Base-by-base conservation (phyloP, 2,888 invertebrate species). In the Thysanoteuthis rhombus region DNA sequence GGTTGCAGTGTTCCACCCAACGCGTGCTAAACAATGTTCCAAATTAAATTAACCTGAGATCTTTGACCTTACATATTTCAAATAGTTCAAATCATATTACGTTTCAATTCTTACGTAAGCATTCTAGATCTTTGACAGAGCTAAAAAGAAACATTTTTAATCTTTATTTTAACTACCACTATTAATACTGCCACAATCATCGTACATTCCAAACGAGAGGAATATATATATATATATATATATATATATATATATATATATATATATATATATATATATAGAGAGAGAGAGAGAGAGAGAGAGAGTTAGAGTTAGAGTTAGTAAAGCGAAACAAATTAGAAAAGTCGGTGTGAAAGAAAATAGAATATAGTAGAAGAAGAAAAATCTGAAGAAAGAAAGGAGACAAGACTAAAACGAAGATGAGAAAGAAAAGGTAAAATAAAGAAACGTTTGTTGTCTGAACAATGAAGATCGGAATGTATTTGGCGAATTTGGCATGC, bases 161-260 rank as follows among this genome's bases (percentile, higher is more conserved):
- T 42, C 12, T 42, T 42, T 42, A 42, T 42, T 52, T 52, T 90
- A 90, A 90, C 16, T 32, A 22, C 2, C 32, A 38, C 1, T 90
- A n/a, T n/a, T n/a, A n/a, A n/a, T n/a, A n/a, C n/a, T n/a, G n/a
- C n/a, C n/a, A n/a, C n/a, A n/a, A n/a, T n/a, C n/a, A n/a, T n/a
- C n/a, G n/a, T n/a, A 8, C 32, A 90, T 38, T 39, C 16, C 32
- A 90, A 90, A 90, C 36, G 90, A 38, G 1, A 36, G 10, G 8
- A 8, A 42, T 16, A n/a, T 22, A 90, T 0, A 6, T 1, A 90
- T 22, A 36, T 16, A 3, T 16, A 42, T 16, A n/a, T 22, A 90
- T 0, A 6, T 1, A 90, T 22, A 10, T 0, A n/a, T 2, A n/a
- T 6, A 90, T 0, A 12, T 1, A 90, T n/a, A n/a, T 5, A n/a